phyloP scores from a whole-genome alignment of 1,140 invertebrate genomes.

The Cherax quadricarinatus region DNA sequence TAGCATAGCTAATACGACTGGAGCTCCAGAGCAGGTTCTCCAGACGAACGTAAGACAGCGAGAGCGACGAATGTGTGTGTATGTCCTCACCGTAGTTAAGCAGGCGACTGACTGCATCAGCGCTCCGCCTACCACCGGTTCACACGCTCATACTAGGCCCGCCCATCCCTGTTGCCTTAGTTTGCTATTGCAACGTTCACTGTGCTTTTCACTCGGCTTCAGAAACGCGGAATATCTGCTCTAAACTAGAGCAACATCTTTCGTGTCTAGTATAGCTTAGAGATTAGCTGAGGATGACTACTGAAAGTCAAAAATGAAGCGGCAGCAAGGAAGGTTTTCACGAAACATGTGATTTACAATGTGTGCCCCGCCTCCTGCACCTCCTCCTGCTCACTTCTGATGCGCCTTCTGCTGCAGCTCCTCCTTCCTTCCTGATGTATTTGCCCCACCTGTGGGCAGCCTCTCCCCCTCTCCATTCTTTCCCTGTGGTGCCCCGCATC shows the following conservation, averaged over 20 bases:
- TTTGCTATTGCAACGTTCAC: background rate
- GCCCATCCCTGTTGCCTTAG: conserved; percentile 37
- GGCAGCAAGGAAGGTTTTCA: background rate
- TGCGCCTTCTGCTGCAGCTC: conserved; percentile 52
- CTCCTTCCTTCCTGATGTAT: conserved; percentile 15
- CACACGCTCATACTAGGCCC: conserved; percentile 13
- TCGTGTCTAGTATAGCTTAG: background rate
- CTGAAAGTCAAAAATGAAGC: background rate
- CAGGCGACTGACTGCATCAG: conserved; percentile 33
- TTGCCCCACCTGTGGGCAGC: background rate
- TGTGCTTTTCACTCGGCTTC: background rate
- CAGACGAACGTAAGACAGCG: background rate
- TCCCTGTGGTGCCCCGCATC: conserved; percentile 1
- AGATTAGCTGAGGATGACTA: background rate
- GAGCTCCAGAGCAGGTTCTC: background rate
- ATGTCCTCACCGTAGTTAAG: conserved; percentile 31
- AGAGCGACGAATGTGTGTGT: conserved; percentile 4
- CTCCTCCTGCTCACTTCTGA: conserved; percentile 55
- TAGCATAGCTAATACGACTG: background rate
- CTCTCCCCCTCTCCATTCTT: background rate
- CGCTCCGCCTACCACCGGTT: conserved; percentile 38
- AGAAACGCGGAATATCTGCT: background rate
- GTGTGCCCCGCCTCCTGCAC: conserved; percentile 40
- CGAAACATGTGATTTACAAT: conserved; percentile 53
- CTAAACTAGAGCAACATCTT: background rate